These are phyloP conservation scores for Drosophila multiciliata DNA, from an alignment of 2,888 invertebrate genomes.

Conservation along the genomic window DNA sequence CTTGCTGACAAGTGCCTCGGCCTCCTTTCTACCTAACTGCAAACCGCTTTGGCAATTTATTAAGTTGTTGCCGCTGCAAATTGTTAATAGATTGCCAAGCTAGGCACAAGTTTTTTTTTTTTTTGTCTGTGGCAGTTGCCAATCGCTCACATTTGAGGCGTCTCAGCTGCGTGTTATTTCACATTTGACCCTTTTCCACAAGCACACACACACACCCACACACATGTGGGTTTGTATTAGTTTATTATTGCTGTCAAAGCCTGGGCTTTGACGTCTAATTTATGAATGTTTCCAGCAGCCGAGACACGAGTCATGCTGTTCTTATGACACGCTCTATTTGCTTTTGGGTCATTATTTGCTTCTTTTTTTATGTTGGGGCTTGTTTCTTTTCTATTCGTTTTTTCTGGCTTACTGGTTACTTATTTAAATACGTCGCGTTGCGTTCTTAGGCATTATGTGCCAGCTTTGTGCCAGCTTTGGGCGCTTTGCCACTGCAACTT, in stretches of 20 bases:
- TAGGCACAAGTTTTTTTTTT: constrained; percentile 12
- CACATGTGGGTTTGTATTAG: constrained; percentile 17
- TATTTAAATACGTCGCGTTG: constrained; percentile 37
- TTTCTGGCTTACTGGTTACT: constrained; percentile 25
- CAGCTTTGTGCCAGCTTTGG: constrained; percentile 6
- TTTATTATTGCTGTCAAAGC: constrained; percentile 57
- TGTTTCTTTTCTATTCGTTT: constrained; percentile 7
- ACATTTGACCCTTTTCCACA: constrained; percentile 66
- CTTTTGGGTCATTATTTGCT: constrained; percentile 19
- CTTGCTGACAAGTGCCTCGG: constrained; percentile 7
- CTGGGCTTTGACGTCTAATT: constrained; percentile 74
- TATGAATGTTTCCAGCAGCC: constrained; percentile 66
- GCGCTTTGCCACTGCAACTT: constrained; percentile 38
- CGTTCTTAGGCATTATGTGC: constrained; percentile 14
- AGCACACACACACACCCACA: neutral
- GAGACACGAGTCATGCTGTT: constrained; percentile 53
- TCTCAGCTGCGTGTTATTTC: constrained; percentile 47
- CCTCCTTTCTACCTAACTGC: neutral
- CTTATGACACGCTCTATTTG: constrained; percentile 48
- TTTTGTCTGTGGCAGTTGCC: constrained; percentile 18
- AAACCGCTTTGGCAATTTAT: constrained; percentile 31
- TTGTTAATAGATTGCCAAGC: constrained; percentile 50
- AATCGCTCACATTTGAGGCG: constrained; percentile 52
- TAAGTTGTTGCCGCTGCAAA: constrained; percentile 22
- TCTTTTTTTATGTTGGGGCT: constrained; percentile 1